Evolutionary conservation across 1,140 invertebrate species (phyloP).

Genomic region (Coelopa frigida): DNA sequence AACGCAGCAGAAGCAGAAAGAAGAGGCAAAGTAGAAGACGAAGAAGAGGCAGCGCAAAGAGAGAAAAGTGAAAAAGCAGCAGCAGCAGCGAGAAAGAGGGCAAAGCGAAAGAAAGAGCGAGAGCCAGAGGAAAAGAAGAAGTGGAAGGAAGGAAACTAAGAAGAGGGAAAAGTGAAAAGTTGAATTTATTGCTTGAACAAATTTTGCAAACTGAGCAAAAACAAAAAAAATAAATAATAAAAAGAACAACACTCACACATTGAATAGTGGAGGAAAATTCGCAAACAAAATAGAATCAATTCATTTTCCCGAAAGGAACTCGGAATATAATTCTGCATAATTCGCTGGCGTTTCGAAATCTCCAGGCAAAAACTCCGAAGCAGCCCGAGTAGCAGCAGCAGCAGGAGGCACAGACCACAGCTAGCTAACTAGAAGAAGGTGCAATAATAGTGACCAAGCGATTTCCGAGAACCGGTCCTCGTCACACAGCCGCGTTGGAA

Average conservation of each 20-base stretch:
- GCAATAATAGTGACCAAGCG: too few relatives aligned
- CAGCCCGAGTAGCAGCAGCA: too few relatives aligned
- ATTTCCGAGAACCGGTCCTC: too few relatives aligned
- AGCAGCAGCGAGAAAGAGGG: constrained; percentile 11
- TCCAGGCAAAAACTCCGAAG: too few relatives aligned
- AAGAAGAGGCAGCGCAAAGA: background rate
- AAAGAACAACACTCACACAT: background rate
- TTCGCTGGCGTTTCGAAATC: too few relatives aligned
- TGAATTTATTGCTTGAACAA: too few relatives aligned
- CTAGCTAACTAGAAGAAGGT: too few relatives aligned
- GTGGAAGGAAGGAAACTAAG: background rate
- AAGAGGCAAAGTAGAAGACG: background rate
- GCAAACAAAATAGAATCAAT: background rate
- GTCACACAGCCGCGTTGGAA: too few relatives aligned
- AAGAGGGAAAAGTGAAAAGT: background rate
- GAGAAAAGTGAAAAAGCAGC: background rate
- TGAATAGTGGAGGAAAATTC: background rate
- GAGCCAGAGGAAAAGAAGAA: constrained; percentile 15
- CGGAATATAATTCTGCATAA: too few relatives aligned
- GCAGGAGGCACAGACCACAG: too few relatives aligned
- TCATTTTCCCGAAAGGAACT: too few relatives aligned
- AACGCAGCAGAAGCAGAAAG: background rate
- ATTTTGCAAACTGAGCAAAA: too few relatives aligned
- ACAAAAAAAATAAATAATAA: constrained; percentile 5
- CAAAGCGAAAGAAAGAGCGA: constrained; percentile 13